phyloP scores from a whole-genome alignment of 2,797 vertebrate genomes.

The Ctenochaetus hawaiiensis region DNA sequence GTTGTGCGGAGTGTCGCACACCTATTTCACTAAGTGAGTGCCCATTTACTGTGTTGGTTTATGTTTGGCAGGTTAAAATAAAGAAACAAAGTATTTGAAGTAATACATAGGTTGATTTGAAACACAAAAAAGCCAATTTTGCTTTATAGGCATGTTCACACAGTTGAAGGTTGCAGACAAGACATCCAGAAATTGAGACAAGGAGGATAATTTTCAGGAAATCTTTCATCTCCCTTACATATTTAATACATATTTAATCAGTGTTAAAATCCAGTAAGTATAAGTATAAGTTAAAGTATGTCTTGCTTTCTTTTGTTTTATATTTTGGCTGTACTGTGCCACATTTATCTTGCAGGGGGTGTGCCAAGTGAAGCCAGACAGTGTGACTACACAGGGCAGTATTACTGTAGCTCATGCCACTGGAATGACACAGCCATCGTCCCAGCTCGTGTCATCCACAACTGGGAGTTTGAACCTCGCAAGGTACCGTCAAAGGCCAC shows the following conservation, averaged over 20 bases:
- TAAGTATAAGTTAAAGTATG: background rate
- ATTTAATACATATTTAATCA: conserved; percentile 4
- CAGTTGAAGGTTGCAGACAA: background rate
- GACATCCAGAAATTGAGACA: background rate
- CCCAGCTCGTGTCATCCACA: conserved; percentile 95
- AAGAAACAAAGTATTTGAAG: background rate
- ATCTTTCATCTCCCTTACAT: conserved; percentile 1
- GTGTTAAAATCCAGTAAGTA: background rate
- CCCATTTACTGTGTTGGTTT: background rate
- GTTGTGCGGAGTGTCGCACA: conserved; percentile 93
- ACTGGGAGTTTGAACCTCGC: conserved; percentile 96
- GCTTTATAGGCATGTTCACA: background rate
- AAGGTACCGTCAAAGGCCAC: conserved; percentile 85
- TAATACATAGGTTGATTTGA: background rate
- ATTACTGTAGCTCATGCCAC: conserved; percentile 97
- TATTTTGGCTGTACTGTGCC: conserved; percentile 16
- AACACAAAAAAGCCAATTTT: background rate
- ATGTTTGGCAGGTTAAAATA: background rate
- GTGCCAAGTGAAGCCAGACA: conserved; percentile 94
- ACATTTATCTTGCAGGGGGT: conserved; percentile 83
- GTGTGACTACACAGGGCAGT: conserved; percentile 97
- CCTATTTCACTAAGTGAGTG: conserved; percentile 94
- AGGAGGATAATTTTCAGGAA: background rate
- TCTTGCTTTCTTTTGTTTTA: background rate
- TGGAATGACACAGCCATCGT: conserved; percentile 95